Percentiles rank a stretch among this genome's conserved stretches.
phyloP scores from a whole-genome alignment of 2,113 vertebrate genomes.

The Smithornis capensis region DNA sequence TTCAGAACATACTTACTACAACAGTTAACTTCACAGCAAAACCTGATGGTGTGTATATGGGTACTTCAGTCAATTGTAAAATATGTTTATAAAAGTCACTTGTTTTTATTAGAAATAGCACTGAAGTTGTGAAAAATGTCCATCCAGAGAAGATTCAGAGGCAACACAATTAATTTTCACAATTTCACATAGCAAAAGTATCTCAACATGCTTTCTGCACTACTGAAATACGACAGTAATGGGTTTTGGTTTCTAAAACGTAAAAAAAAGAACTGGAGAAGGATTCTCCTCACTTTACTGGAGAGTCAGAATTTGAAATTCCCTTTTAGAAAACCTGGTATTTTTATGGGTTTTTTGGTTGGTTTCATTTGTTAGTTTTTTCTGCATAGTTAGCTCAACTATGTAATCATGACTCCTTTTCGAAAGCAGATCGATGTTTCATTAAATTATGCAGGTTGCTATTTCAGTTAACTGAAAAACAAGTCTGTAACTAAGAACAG shows the following conservation, averaged over 20 bases:
- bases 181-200: background rate
- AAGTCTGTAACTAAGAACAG: background rate
- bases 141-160: background rate
- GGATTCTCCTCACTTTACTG: background rate
- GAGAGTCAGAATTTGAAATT: background rate
- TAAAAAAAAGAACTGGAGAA: background rate
- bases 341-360: background rate
- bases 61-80: background rate
- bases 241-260: background rate
- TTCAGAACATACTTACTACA: background rate
- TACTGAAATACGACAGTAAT: background rate
- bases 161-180: background rate
- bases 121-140: background rate
- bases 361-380: background rate
- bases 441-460: background rate
- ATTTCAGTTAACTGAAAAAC: background rate
- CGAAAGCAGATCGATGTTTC: background rate
- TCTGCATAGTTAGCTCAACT: background rate
- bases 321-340: background rate
- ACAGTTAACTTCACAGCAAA: background rate
- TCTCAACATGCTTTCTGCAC: background rate
- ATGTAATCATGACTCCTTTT: background rate
- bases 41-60: background rate
- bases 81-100: background rate
- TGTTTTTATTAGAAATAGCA: background rate